These are phyloP conservation scores for Sterna hirundo DNA, from an alignment of 2,113 vertebrate genomes.

Conservation along the genomic window DNA sequence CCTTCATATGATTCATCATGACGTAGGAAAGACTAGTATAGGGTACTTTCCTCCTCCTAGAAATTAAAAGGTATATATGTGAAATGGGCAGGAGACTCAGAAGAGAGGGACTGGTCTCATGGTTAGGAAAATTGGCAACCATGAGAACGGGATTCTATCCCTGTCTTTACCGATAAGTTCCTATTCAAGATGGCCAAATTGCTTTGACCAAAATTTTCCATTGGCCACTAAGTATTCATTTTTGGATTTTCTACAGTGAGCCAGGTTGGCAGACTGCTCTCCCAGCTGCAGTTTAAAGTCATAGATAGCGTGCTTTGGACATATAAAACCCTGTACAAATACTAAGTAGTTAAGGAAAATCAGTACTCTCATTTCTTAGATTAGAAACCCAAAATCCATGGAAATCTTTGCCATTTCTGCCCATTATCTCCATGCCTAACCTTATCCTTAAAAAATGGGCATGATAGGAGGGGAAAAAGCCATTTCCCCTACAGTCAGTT, in stretches of 20 bases:
- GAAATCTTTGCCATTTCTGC: neutral
- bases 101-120: neutral
- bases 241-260: neutral
- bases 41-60: neutral
- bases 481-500: neutral
- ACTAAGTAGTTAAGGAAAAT: conserved; percentile 3
- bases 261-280: neutral
- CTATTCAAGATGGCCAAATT: neutral
- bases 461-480: neutral
- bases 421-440: neutral
- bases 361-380: neutral
- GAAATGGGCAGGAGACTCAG: neutral
- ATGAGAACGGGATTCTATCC: neutral
- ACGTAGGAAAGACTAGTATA: neutral
- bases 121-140: neutral
- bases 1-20: neutral
- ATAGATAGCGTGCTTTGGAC: neutral
- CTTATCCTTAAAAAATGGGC: neutral
- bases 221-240: neutral
- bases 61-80: neutral
- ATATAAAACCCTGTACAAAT: neutral
- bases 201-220: neutral
- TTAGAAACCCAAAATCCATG: neutral
- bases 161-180: neutral
- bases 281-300: neutral